Base-by-base conservation (phyloP, 2,888 invertebrate genomes). In the Himalopsyche japonica region DNA sequence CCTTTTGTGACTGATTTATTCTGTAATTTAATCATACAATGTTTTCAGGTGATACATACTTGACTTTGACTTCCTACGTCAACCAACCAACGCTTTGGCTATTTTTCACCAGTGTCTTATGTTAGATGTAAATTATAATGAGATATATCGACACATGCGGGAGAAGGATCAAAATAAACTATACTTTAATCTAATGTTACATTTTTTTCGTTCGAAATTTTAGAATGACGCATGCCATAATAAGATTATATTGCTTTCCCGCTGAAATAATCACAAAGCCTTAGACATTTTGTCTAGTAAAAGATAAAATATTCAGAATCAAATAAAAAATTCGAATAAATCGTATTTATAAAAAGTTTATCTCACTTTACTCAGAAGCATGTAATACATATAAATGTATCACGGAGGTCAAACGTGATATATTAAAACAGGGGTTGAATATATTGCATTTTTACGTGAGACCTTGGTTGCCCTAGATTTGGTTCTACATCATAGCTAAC, bases 341-440 rank as follows among this genome's bases (percentile, higher is more conserved):
- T 70, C 70, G 70, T 70, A 70, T 70, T 70, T 70, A 70, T 70
- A 70, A 70, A 57, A 70, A 70, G 70, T 70, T 30, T 70, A 30
- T 70, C 30, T 70, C 27, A 70, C 78, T 77, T 30, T 77, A 81
- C 78, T 57, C 78, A 49, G 48, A 64, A 10, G 27, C 78, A 64
- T 84, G 79, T 81, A 81, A 80, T 84, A 37, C 84, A 81, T 76
- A 81, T 77, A 84, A 81, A 84, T 82, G 76, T 81, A 43, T 76
- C 77, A 64, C 79, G 82, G 79, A 82, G 84, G 82, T 84, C 83
- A 80, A 81, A 84, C 82, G 77, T 86, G 86, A 86, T 82, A 82
- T 86, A 84, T 86, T 49, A 47, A 78, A 77, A 82, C 77, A 82
- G 76, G 82, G 86, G 82, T 47, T 79, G 79, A 84, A 84, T 81